Conservation (phyloP, 1,140 invertebrate genomes). For the Venustaconcha ellipsiformis region DNA sequence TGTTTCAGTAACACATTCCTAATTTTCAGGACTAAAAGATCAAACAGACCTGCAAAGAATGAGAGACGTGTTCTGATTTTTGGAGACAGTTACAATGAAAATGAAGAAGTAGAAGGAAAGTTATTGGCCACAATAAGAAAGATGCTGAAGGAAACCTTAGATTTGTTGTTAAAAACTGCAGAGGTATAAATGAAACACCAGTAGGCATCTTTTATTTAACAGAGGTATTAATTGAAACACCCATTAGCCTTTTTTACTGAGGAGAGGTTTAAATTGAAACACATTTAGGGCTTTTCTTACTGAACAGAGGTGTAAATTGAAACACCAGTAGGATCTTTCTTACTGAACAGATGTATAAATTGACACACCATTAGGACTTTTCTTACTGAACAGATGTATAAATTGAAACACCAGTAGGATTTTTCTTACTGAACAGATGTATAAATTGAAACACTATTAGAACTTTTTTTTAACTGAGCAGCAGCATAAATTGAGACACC, state of each 20-base stretch:
- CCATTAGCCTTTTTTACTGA: neutral
- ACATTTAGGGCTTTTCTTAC: no score
- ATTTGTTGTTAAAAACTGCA: constrained; percentile 60
- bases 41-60: constrained; percentile 47
- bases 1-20: neutral
- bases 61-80: constrained; percentile 61
- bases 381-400: no score
- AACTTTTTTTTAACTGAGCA: no score
- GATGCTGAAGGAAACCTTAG: constrained; percentile 57
- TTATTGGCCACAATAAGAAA: constrained; percentile 55
- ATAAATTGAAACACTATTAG: no score
- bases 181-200: constrained; percentile 52
- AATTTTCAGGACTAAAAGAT: constrained; percentile 37
- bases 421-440: no score
- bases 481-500: no score
- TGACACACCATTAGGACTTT: neutral
- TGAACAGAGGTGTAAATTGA: no score
- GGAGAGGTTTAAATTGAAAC: no score
- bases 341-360: neutral
- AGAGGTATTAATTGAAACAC: neutral
- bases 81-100: constrained; percentile 53
- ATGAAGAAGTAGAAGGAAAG: constrained; percentile 35
- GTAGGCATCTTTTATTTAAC: neutral
- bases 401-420: no score
- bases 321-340: neutral